These are phyloP conservation scores for Dendrocopos noguchii DNA, from an alignment of 2,113 vertebrate genomes.

Conservation along the genomic window DNA sequence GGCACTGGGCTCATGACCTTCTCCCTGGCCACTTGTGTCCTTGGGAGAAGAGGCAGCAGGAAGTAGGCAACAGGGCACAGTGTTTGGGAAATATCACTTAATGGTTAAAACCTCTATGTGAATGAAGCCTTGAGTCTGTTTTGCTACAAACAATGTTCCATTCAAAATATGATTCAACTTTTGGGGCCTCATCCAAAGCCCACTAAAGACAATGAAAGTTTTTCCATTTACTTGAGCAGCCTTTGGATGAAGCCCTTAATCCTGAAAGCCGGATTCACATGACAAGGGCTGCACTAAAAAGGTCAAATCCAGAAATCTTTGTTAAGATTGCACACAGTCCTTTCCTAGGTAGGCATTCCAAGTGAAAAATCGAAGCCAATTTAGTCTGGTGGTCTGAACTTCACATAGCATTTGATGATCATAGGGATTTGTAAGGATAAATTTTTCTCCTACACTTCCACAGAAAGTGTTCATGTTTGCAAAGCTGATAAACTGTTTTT, in stretches of 20 bases:
- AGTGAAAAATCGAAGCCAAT: background rate
- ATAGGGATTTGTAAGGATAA: background rate
- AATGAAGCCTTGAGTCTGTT: constrained; percentile 44
- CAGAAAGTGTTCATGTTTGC: background rate
- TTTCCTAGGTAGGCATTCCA: background rate
- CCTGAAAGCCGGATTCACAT: constrained; percentile 2
- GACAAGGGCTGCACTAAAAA: background rate
- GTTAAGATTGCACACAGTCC: background rate
- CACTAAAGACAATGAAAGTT: constrained; percentile 51
- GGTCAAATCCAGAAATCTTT: background rate
- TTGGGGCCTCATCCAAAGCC: constrained; percentile 47
- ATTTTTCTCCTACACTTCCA: background rate
- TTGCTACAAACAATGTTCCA: constrained; percentile 55
- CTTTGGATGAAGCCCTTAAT: constrained; percentile 41
- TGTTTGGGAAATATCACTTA: background rate
- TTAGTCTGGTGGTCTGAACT: background rate
- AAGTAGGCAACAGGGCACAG: background rate
- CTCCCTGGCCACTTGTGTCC: background rate
- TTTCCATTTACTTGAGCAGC: constrained; percentile 51
- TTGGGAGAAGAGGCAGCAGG: background rate
- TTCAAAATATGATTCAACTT: constrained; percentile 52
- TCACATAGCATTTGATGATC: background rate
- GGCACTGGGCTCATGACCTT: background rate
- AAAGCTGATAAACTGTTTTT: background rate
- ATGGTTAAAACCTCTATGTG: constrained; percentile 16